A percentile compares a stretch with the other conserved stretches of the same genome.
These are phyloP conservation scores for Cryptotermes secundus DNA, from an alignment of 1,140 invertebrate species.

Conservation along the genomic window DNA sequence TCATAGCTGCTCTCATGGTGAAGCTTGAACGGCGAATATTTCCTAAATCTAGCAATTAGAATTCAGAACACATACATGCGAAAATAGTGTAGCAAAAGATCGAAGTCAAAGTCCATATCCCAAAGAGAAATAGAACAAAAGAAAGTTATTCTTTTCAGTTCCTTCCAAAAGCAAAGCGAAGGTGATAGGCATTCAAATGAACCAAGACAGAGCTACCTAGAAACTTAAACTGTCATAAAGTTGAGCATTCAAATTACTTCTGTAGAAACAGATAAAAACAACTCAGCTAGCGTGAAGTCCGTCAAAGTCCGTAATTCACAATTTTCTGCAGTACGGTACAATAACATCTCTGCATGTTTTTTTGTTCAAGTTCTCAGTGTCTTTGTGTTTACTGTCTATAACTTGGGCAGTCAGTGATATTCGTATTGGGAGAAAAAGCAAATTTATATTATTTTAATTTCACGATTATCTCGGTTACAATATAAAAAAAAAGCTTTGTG, in stretches of 20 bases:
- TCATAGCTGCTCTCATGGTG: background rate
- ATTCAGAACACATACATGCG: background rate
- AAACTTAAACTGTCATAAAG: background rate
- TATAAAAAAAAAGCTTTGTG: no score
- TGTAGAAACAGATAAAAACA: background rate
- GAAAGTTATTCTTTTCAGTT: background rate
- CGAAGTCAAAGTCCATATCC: background rate
- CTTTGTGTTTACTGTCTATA: no score
- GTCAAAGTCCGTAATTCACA: no score
- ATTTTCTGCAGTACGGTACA: no score
- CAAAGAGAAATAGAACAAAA: background rate
- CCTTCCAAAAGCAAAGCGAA: background rate
- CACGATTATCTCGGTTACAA: no score
- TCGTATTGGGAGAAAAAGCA: no score
- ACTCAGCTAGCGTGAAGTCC: background rate
- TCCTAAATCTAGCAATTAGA: background rate
- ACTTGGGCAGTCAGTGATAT: no score
- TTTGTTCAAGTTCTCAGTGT: no score
- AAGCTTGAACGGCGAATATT: background rate
- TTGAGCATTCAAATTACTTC: background rate
- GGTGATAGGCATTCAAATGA: background rate
- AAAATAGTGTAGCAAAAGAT: background rate
- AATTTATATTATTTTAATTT: no score
- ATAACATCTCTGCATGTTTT: no score
- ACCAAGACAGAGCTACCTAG: background rate